A percentile compares a stretch with the other conserved stretches of the same genome.
These are phyloP conservation scores for Garrulus glandarius DNA, from an alignment of 2,797 vertebrate species.

Conservation along the genomic window DNA sequence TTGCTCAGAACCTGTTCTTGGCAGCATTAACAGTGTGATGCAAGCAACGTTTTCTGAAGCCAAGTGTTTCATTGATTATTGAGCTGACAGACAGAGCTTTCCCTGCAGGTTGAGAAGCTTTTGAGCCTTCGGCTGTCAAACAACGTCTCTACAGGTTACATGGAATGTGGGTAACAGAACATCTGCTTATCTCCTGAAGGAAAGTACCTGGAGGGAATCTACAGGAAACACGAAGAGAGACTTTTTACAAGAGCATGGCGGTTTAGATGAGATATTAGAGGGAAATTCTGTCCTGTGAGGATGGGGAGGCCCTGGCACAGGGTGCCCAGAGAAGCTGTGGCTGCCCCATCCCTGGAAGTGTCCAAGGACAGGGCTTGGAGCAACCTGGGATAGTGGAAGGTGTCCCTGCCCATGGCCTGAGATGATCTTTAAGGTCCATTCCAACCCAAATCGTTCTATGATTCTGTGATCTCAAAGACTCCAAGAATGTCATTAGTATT, in stretches of 20 bases:
- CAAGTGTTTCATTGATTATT: neutral
- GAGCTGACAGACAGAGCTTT: neutral
- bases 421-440: neutral
- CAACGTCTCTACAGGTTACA: neutral
- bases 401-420: neutral
- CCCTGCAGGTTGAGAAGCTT: neutral
- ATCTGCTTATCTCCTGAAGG: neutral
- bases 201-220: neutral
- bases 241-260: neutral
- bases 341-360: neutral
- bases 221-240: neutral
- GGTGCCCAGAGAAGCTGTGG: neutral
- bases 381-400: fast-evolving
- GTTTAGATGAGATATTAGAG: no score
- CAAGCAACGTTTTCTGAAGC: neutral
- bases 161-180: fast-evolving
- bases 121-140: neutral
- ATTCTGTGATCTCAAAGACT: neutral
- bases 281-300: neutral
- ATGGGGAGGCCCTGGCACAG: neutral
- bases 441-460: neutral
- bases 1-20: neutral
- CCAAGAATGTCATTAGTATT: neutral
- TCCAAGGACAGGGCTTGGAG: neutral
- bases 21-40: neutral